These are phyloP conservation scores for Atlantisia rogersi DNA, from an alignment of 2,113 vertebrate genomes.

Conservation along the genomic window DNA sequence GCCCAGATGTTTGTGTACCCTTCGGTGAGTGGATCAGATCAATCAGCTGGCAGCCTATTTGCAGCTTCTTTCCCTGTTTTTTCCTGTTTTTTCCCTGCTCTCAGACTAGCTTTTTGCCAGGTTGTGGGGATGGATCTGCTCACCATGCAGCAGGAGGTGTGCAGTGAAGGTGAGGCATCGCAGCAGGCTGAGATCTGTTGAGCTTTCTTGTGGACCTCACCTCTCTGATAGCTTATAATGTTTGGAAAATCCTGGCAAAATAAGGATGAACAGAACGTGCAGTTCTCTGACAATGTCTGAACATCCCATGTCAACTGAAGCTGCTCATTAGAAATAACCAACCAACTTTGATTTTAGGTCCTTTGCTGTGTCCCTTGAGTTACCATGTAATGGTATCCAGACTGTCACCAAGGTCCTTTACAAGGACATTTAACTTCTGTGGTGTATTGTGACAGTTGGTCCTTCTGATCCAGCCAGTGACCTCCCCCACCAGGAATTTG, in stretches of 20 bases:
- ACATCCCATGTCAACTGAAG: neutral
- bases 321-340: neutral
- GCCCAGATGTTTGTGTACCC: neutral
- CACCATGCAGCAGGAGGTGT: neutral
- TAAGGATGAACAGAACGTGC: neutral
- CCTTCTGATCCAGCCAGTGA: neutral
- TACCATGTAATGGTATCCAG: neutral
- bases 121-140: constrained; percentile 7
- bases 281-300: neutral
- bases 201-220: neutral
- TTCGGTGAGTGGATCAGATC: neutral
- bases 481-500: neutral
- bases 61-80: neutral
- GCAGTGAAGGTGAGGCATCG: neutral
- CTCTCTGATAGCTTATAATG: neutral
- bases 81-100: neutral
- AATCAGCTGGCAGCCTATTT: neutral
- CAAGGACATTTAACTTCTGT: neutral
- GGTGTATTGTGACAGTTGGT: neutral
- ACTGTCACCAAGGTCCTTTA: neutral
- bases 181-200: neutral
- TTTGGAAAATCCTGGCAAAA: neutral
- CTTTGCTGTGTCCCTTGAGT: neutral
- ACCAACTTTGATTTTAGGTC: neutral
- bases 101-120: neutral